Evolutionary conservation across 2,888 invertebrate genomes (phyloP), one percentile per base, ranked within the genome.

Genomic region (Lypha dubia): DNA sequence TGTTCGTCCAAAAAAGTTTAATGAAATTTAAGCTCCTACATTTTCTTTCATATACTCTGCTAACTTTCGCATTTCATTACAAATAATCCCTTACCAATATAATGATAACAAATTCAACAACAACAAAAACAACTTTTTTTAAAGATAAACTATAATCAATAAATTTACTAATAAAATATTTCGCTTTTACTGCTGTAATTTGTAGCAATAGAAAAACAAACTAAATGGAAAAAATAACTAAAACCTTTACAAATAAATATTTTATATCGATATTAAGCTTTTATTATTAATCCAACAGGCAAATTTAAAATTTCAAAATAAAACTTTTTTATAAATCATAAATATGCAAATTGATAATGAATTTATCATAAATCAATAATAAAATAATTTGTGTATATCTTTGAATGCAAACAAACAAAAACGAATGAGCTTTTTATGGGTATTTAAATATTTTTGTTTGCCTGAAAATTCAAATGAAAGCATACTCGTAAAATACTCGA

Each of bases 341-440:
- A 35, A 71, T 53, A 79, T 71, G 79, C 51, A 79, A 79, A 70
- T 79, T 32, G 53, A 53, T 70, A 60, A 60, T 60, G 62, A 68
- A 73, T 73, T 80, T 53, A 58, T 32, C 56, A 74, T 65, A 73
- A 65, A 67, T 67, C 74, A 74, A 68, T 62, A 74, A 74, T 20
- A 20, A n/a, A 75, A 63, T 24, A 70, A 62, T 32, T 62, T 51
- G n/a, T 38, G 24, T 62, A 41, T 73, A n/a, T 56, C 7, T 51
- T 68, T 28, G 24, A 38, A 32, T 17, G 9, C 11, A 60, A 35
- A 74, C 56, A 67, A 80, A 74, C 56, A 67, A 80, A 51, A 46
- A 62, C 15, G 5, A 62, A 1, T 8, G 15, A 22, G 3, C 17
- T 1, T n/a, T 13, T 38, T 74, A 56, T 24, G 13, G 17, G 24